Evolutionary conservation across 2,113 vertebrate genomes (phyloP).

Genomic region (Abramis brama): DNA sequence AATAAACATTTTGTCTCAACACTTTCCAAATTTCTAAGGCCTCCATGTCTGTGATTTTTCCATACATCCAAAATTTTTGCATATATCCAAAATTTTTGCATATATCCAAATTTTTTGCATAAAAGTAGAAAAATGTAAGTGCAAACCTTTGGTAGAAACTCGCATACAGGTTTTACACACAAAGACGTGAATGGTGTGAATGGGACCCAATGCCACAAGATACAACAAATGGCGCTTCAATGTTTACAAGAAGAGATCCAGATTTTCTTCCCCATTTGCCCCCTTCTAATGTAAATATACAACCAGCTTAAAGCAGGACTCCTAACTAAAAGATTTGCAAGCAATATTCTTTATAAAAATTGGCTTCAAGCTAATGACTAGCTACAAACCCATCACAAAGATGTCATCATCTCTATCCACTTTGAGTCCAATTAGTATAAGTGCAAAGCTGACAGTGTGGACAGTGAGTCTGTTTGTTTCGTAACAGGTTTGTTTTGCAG

Average conservation of each 20-base stretch:
- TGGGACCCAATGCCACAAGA: background rate
- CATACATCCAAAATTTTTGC: background rate
- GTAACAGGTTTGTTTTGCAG: background rate
- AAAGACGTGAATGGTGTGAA: background rate
- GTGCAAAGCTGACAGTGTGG: background rate
- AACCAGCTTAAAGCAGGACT: background rate
- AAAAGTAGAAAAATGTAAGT: background rate
- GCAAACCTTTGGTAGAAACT: background rate
- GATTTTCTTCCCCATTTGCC: background rate
- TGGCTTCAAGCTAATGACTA: background rate
- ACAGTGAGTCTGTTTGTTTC: background rate
- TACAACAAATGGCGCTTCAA: background rate
- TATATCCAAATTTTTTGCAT: background rate
- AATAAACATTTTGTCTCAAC: background rate
- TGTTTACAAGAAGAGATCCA: background rate
- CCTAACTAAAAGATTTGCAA: background rate
- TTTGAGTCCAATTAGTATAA: background rate
- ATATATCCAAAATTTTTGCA: background rate
- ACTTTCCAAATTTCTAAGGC: background rate
- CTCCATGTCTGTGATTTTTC: background rate
- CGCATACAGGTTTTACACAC: no score
- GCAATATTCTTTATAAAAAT: background rate
- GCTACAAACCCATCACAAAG: background rate
- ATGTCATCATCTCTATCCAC: background rate
- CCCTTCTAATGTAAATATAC: background rate